phyloP scores from a whole-genome alignment of 2,113 vertebrate genomes.

The Lucifuga dentata region DNA sequence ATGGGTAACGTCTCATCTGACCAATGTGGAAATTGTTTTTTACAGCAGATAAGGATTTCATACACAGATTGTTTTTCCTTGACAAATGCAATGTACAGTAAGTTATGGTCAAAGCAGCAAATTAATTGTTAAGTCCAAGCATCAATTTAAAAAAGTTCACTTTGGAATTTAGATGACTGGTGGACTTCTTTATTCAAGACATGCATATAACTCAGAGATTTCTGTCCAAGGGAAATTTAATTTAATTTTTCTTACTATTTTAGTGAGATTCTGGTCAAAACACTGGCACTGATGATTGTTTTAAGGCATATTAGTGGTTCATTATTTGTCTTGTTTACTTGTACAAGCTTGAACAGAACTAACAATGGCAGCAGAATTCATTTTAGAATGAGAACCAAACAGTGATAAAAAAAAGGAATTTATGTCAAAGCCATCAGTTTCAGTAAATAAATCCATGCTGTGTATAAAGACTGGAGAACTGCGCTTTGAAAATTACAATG shows the following conservation, averaged over 20 bases:
- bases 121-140: constrained; percentile 51
- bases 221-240: constrained; percentile 1
- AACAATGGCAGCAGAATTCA: not conserved
- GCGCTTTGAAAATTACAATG: no score
- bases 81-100: constrained; percentile 42
- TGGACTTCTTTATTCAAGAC: not conserved
- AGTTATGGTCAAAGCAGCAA: constrained; percentile 33
- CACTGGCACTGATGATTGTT: not conserved
- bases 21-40: constrained; percentile 18
- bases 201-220: not conserved
- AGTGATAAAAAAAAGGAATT: not conserved
- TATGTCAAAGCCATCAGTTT: not conserved
- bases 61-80: constrained; percentile 43
- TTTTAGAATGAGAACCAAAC: constrained; percentile 3
- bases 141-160: constrained; percentile 17
- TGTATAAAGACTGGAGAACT: no score
- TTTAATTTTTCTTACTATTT: constrained; percentile 20
- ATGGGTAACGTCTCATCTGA: constrained; percentile 14
- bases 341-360: not conserved
- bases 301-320: constrained; percentile 1
- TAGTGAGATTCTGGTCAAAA: not conserved
- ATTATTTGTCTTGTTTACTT: constrained; percentile 10
- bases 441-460: not conserved
- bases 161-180: constrained; percentile 26
- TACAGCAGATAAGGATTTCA: constrained; percentile 32